phyloP scores from a whole-genome alignment of 2,797 vertebrate genomes.

The Acanthopagrus latus region DNA sequence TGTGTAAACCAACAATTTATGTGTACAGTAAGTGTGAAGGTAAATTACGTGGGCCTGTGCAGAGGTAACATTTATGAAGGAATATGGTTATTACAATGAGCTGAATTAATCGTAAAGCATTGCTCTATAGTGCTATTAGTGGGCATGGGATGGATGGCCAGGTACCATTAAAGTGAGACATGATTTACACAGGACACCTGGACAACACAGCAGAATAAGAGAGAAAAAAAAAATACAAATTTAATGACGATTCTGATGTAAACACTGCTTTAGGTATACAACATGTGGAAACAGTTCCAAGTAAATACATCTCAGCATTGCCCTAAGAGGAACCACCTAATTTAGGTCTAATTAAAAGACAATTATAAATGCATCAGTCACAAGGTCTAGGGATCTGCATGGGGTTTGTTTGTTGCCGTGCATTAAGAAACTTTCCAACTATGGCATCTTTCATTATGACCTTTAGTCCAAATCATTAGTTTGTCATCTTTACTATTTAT shows the following conservation, averaged over 20 bases:
- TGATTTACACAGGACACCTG: neutral
- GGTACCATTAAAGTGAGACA: neutral
- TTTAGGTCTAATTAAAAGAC: neutral
- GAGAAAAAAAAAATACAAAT: neutral
- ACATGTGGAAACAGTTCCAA: neutral
- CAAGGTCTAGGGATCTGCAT: neutral
- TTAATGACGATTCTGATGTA: constrained; percentile 6
- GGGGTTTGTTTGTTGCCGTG: neutral
- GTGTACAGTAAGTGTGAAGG: neutral
- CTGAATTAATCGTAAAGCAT: neutral
- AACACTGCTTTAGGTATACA: neutral
- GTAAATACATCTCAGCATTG: neutral
- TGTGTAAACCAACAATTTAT: neutral
- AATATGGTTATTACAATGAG: too few relatives aligned
- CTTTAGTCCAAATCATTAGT: constrained; percentile 5
- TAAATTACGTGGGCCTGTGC: too few relatives aligned
- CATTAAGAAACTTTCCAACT: constrained; percentile 5
- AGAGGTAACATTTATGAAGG: too few relatives aligned
- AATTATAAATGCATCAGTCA: constrained; percentile 19
- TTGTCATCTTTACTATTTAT: constrained; percentile 15
- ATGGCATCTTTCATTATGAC: neutral
- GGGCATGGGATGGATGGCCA: neutral
- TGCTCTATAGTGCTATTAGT: neutral
- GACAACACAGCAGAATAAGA: neutral
- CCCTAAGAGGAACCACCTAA: neutral